phyloP scores from a whole-genome alignment of 2,888 invertebrate species.

The Cryptocephalus moraei region DNA sequence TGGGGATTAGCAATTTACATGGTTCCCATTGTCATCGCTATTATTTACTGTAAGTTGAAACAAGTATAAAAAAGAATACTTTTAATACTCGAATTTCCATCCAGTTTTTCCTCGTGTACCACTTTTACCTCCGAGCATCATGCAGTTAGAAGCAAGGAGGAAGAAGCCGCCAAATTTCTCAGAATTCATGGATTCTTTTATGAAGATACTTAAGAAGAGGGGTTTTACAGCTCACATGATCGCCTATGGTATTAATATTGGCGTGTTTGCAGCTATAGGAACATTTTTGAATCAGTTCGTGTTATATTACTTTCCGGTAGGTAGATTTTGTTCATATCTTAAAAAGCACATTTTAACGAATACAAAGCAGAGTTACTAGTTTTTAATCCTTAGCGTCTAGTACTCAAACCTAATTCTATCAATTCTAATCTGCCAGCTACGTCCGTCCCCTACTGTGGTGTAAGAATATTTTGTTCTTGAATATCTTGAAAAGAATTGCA shows the following conservation, averaged over 20 bases:
- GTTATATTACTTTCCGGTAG: conserved; percentile 65
- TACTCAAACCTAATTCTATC: no score
- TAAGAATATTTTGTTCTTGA: no score
- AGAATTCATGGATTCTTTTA: conserved; percentile 53
- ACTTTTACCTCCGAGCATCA: conserved; percentile 43
- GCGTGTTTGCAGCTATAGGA: conserved; percentile 89
- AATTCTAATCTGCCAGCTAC: no score
- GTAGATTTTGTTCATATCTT: neutral
- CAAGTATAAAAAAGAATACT: neutral
- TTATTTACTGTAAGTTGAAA: conserved; percentile 13
- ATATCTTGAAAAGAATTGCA: no score
- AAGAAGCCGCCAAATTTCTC: conserved; percentile 7
- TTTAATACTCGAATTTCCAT: neutral
- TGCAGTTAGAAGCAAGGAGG: conserved; percentile 38
- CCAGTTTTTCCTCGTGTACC: conserved; percentile 48
- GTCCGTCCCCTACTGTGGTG: no score
- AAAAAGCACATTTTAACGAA: neutral
- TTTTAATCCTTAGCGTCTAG: no score
- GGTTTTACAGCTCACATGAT: conserved; percentile 70
- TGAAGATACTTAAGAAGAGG: conserved; percentile 56
- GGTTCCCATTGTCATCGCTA: conserved; percentile 32
- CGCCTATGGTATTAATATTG: conserved; percentile 91
- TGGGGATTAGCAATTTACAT: conserved; percentile 45
- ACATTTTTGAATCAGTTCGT: conserved; percentile 85
- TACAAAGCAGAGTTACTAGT: neutral